phyloP scores from a whole-genome alignment of 1,140 invertebrate species.

The Spodoptera frugiperda region DNA sequence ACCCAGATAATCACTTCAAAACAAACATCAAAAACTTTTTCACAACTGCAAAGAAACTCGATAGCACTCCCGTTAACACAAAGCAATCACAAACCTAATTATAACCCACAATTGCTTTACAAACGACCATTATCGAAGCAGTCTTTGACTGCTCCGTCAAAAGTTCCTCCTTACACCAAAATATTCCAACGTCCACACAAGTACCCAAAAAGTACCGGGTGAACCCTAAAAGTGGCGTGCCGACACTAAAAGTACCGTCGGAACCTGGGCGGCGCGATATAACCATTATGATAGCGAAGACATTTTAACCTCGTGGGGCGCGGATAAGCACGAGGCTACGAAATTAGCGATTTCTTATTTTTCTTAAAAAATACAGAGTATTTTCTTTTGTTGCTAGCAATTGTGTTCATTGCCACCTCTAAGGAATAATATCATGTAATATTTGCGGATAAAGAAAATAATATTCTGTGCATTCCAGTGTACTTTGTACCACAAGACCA shows the following conservation, averaged over 20 bases:
- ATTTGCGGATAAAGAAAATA: no score
- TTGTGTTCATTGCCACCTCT: not conserved
- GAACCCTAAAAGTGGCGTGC: slow-evolving; percentile 18
- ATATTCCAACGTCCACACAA: slow-evolving; percentile 32
- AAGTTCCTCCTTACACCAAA: slow-evolving; percentile 51
- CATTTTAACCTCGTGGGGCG: slow-evolving; percentile 51
- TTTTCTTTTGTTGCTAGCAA: not conserved
- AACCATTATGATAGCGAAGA: slow-evolving; percentile 64
- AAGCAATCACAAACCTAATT: slow-evolving; percentile 15
- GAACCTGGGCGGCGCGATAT: slow-evolving; percentile 56
- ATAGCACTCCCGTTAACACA: not conserved
- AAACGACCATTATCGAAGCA: slow-evolving; percentile 14
- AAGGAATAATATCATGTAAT: no score
- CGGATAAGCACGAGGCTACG: slow-evolving; percentile 48
- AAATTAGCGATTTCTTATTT: slow-evolving; percentile 39
- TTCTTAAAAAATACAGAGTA: not conserved
- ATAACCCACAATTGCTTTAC: slow-evolving; percentile 3
- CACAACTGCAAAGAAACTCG: not conserved
- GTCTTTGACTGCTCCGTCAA: slow-evolving; percentile 30
- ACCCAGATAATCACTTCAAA: not conserved
- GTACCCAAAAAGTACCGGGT: slow-evolving; percentile 28
- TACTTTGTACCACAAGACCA: no score
- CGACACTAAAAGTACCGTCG: slow-evolving; percentile 54
- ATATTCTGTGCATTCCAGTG: no score
- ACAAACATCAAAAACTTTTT: slow-evolving; percentile 4